Base-by-base conservation (phyloP, 2,113 vertebrate species). In the Salvelinus fontinalis region DNA sequence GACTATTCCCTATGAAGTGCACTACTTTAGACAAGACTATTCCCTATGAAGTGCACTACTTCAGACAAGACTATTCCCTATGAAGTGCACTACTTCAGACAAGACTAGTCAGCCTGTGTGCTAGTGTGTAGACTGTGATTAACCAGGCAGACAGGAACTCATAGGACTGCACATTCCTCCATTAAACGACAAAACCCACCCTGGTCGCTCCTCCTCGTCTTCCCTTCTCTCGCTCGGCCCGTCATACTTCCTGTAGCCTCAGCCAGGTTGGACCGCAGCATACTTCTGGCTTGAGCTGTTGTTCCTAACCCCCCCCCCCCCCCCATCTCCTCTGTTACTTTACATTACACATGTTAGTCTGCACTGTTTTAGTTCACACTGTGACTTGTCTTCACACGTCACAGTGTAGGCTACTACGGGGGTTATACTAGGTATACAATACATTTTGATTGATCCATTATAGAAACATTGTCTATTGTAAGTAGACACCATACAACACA, bases 251-350 rank as follows among this genome's bases (percentile, higher is more conserved):
- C 91, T 86, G 27, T 29, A 29, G 87, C 84, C 86, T 91, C 84
- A 87, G 90, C 90, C 89, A 91, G 91, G 89, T 91, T 92, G 89
- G 86, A 91, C 91, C 91, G 74, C 87, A 91, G 87, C 91, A 91
- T 92, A 91, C 87, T 91, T 92, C 87, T 91, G 86, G 90, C 88
- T 90, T 89, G 87, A 92, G 90, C 87, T 89, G 90, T 92, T 90
- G 89, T 90, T 91, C 84, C 87, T 89, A n/a, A n/a, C n/a, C 82
- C 79, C 84, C 27, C 27, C 27, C 27, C 27, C 27, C 27, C 27
- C 27, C 27, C 27, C 27, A 6, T 80, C 75, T 80, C 71, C 65
- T 82, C 71, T 84, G 39, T 39, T 83, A 71, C 82, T 82, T 90
- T 87, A 85, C 82, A 79, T 86, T 88, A 49, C 75, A 49, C n/a